Evolutionary conservation across 2,113 vertebrate genomes (phyloP).

Genomic region (Gymnocephalus cernua): DNA sequence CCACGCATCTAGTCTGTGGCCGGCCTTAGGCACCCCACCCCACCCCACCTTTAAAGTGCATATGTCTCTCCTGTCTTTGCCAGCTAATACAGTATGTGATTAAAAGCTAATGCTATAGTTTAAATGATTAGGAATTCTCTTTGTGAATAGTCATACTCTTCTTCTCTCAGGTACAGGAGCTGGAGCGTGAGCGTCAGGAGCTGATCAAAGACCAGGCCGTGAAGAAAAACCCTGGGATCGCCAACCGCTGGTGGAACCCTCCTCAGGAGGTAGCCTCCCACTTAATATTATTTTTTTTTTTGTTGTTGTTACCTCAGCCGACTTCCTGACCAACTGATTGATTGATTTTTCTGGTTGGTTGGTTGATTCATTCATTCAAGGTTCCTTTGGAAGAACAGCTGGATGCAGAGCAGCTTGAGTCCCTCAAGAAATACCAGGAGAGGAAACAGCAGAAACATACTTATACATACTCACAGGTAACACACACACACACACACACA

Average conservation of each 20-base stretch:
- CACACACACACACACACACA: constrained; percentile 46
- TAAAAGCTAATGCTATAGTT: background rate
- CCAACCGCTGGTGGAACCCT: constrained; percentile 97
- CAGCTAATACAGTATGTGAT: too few species aligned
- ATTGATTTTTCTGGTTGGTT: background rate
- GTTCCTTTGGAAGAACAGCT: constrained; percentile 91
- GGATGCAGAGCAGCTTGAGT: constrained; percentile 92
- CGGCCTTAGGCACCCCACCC: too few species aligned
- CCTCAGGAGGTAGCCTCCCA: constrained; percentile 88
- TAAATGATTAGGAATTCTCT: background rate
- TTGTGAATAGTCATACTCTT: background rate
- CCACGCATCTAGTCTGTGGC: too few species aligned
- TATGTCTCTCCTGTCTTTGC: background rate
- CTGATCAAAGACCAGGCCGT: constrained; percentile 96
- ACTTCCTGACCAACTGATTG: background rate
- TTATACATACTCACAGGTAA: constrained; percentile 70
- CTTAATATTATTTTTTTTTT: background rate
- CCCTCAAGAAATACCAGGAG: constrained; percentile 94
- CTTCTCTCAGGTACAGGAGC: constrained; percentile 82
- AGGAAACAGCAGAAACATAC: constrained; percentile 89
- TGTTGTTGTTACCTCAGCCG: background rate
- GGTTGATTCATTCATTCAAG: constrained; percentile 44
- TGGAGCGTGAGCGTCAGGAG: constrained; percentile 94
- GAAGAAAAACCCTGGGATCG: constrained; percentile 95
- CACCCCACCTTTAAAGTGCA: too few species aligned